Base-by-base conservation (phyloP, 2,113 vertebrate genomes). In the Paedocypris sp. region DNA sequence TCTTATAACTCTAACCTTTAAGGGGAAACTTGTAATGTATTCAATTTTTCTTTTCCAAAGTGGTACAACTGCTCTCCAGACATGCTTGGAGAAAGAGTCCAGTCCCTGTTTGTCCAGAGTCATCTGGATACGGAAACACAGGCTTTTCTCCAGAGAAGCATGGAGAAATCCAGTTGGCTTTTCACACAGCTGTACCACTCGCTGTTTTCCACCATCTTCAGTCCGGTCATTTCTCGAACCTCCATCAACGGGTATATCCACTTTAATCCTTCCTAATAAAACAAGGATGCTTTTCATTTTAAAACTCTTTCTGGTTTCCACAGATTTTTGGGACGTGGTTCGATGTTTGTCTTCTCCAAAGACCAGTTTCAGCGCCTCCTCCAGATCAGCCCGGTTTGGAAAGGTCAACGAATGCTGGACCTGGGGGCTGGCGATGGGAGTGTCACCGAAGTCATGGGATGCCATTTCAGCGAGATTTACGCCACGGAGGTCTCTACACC, bases 151-250 rank as follows among this genome's bases (percentile, higher is more conserved):
- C 88, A 86, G 77, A 86, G 74, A 69, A 97, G 95, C 64, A 83
- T 88, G 62, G 93, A 97, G 79, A 99, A 99, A 75, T 98, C 95
- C 1, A 80, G 89, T 78, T 99, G 94, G 91, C 64, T 99, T n/a
- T 91, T 98, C 64, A 97, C 91, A 15, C 95, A 99, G 62, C 85
- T 98, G 19, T 98, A 97, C 61, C 91, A 98, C 67, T 98, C 95
- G 18, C 83, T 99, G 2, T 82, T 97, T 59, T 96, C 92, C 10
- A 90, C 90, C 4, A 81, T 97, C 74, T 91, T 99, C 71, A 87
- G 93, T 74, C 88, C 94, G 12, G 73, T 99, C 73, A 88, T 98
- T 80, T 99, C 95, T 19, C 91, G 93, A 71, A 99, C 95, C 41
- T 97, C 94, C 56, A 98, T 99, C 67, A 99, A 99, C 31, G 95